Percentiles rank a stretch among this genome's conserved stretches.
Evolutionary conservation across 1,140 invertebrate genomes (phyloP).

Genomic region (Sinella curviseta): DNA sequence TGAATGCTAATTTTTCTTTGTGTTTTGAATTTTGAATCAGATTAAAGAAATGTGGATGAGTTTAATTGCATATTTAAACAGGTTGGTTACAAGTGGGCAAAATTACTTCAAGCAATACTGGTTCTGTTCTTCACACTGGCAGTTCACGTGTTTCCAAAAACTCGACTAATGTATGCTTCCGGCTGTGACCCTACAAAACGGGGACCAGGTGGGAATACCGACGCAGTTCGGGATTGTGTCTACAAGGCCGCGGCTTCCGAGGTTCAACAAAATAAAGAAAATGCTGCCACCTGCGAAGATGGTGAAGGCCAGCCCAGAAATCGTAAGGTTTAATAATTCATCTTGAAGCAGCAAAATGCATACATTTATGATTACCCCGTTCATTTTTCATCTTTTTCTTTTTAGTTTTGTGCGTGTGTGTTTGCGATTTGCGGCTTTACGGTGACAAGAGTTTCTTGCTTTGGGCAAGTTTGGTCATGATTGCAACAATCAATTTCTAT

Average conservation of each 20-base stretch:
- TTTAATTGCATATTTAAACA: no score
- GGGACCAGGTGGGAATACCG: not conserved
- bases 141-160: conserved; percentile 1
- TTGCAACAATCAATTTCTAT: conserved; percentile 24
- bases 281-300: not conserved
- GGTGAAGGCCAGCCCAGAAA: not conserved
- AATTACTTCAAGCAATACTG: conserved; percentile 10
- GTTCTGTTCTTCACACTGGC: conserved; percentile 8
- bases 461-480: conserved; percentile 26
- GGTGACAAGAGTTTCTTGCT: conserved; percentile 36
- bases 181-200: not conserved
- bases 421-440: conserved; percentile 34
- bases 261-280: no score
- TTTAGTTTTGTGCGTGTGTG: conserved; percentile 38
- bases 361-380: no score
- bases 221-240: conserved; percentile 18
- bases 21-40: no score
- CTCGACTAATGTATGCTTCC: not conserved
- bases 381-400: no score
- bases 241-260: not conserved
- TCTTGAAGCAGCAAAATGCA: not conserved
- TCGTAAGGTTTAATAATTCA: no score
- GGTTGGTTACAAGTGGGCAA: conserved; percentile 29
- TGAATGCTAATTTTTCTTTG: not conserved
- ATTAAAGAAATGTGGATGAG: no score